Percentiles rank a stretch among this genome's conserved stretches.
These are phyloP conservation scores for Lottia scabra DNA, from an alignment of 2,888 invertebrate genomes.

Conservation along the genomic window DNA sequence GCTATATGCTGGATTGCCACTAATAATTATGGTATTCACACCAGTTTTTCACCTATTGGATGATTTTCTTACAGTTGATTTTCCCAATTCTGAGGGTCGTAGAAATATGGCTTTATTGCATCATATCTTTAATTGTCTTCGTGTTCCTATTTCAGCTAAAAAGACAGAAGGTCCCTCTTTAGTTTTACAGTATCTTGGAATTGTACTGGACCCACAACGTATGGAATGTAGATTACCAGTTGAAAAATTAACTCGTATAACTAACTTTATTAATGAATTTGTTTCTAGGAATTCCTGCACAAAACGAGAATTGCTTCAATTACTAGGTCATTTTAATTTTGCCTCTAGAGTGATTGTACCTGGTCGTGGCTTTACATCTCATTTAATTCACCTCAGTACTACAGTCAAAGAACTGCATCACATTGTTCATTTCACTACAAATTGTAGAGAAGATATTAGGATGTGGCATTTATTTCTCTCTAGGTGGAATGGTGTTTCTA, in stretches of 20 bases:
- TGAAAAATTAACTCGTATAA: slow-evolving; percentile 14
- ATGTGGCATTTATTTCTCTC: slow-evolving; percentile 20
- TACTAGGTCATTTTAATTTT: slow-evolving; percentile 28
- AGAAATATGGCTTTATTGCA: slow-evolving; percentile 11
- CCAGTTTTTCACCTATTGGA: slow-evolving; percentile 20
- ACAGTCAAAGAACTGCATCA: slow-evolving; percentile 19
- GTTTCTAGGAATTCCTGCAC: not conserved
- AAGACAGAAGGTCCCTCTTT: slow-evolving; percentile 15
- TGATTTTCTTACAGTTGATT: slow-evolving; percentile 23
- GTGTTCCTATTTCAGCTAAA: slow-evolving; percentile 18
- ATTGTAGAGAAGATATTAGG: slow-evolving; percentile 19
- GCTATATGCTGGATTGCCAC: too few species aligned
- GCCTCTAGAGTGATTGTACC: too few species aligned
- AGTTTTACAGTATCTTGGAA: slow-evolving; percentile 15
- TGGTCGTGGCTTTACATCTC: slow-evolving; percentile 27
- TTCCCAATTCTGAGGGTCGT: not conserved
- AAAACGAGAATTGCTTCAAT: slow-evolving; percentile 24
- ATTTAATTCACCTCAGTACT: slow-evolving; percentile 21
- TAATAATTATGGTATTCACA: slow-evolving; percentile 11
- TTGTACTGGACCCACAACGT: not conserved
- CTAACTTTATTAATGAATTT: slow-evolving; percentile 5
- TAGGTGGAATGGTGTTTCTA: slow-evolving; percentile 19
- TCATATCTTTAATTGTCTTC: slow-evolving; percentile 9
- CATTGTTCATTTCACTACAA: slow-evolving; percentile 17
- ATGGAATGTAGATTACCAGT: slow-evolving; percentile 16